Evolutionary conservation across 2,888 invertebrate species (phyloP), one percentile per base, ranked within the genome.

Genomic region (Ditula angustiorana): DNA sequence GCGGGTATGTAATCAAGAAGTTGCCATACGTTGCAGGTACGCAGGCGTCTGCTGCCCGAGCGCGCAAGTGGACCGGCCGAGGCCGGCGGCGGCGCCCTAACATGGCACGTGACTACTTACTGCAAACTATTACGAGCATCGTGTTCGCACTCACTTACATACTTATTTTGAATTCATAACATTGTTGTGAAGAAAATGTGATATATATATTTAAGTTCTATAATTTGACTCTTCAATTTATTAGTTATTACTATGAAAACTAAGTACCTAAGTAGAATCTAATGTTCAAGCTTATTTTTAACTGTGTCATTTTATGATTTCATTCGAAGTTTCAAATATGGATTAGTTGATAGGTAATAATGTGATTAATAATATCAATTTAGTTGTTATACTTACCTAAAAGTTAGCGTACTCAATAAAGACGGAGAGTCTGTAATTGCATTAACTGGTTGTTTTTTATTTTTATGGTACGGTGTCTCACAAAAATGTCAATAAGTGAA

Each of bases 21-120:
- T 33, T 56, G 61, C 19, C n/a, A 67, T 60, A 67, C 59, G 50
- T 85, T 85, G 46, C 84, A 92, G 92, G 55, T 92, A 82, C 55
- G 93, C 93, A 8, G 93, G 93, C 30, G 86, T 93, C 11, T 93
- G 93, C 80, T 92, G 92, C 76, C 82, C 83, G 47, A 74, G 70
- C 46, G 61, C 41, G 2, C 41, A 49, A 41, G 66, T 65, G 10
- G 35, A 68, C 41, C 33, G n/a, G 30, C 33, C 49, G 3, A 26
- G 33, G 28, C 61, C 13, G 2, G 1, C 35, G 28, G 58, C 13
- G 2, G 1, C 35, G 24, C 10, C 47, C 11, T 50, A 28, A n/a
- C 50, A n/a, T 28, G 50, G 50, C 50, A 30, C 28, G 11, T 41
- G 16, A 11, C 16, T 46, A 61, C 53, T 21, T 47, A 61, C 56